phyloP scores from a whole-genome alignment of 2,888 invertebrate genomes.

The Phasia obesa region DNA sequence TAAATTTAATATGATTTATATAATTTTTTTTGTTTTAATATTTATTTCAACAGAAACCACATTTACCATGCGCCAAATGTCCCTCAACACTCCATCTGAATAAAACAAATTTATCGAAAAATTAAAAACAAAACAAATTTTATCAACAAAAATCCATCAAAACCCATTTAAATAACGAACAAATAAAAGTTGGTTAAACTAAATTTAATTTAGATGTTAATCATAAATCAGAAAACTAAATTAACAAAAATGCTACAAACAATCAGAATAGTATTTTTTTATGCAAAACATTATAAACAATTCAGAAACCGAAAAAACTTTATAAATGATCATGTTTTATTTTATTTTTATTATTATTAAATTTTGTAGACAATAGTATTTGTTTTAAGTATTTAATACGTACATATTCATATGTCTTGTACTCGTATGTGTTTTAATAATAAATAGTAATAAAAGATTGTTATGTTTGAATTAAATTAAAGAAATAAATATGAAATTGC shows the following conservation, averaged over 20 bases:
- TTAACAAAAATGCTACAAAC: slow-evolving; percentile 15
- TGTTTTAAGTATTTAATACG: slow-evolving; percentile 39
- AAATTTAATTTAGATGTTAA: slow-evolving; percentile 24
- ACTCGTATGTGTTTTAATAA: slow-evolving; percentile 32
- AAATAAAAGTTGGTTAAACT: slow-evolving; percentile 19
- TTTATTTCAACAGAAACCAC: slow-evolving; percentile 77
- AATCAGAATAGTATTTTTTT: neutral
- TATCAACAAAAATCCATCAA: slow-evolving; percentile 13
- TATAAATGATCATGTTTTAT: slow-evolving; percentile 29
- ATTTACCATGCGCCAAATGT: slow-evolving; percentile 81
- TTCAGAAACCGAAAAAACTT: neutral
- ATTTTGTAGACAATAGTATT: slow-evolving; percentile 38
- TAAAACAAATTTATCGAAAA: slow-evolving; percentile 58
- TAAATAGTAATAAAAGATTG: slow-evolving; percentile 37
- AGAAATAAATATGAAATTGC: slow-evolving; percentile 5
- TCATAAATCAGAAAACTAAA: slow-evolving; percentile 32
- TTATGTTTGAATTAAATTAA: no score
- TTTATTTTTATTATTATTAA: slow-evolving; percentile 27
- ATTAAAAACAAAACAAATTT: slow-evolving; percentile 13
- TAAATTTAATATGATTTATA: slow-evolving; percentile 3
- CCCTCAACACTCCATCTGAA: slow-evolving; percentile 79
- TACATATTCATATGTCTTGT: slow-evolving; percentile 37
- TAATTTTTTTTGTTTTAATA: slow-evolving; percentile 40
- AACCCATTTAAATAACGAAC: slow-evolving; percentile 35
- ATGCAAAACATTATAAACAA: slow-evolving; percentile 2